Evolutionary conservation across 2,888 invertebrate species (phyloP), one percentile per base, ranked within the genome.

Genomic region (Blomia tropicalis): DNA sequence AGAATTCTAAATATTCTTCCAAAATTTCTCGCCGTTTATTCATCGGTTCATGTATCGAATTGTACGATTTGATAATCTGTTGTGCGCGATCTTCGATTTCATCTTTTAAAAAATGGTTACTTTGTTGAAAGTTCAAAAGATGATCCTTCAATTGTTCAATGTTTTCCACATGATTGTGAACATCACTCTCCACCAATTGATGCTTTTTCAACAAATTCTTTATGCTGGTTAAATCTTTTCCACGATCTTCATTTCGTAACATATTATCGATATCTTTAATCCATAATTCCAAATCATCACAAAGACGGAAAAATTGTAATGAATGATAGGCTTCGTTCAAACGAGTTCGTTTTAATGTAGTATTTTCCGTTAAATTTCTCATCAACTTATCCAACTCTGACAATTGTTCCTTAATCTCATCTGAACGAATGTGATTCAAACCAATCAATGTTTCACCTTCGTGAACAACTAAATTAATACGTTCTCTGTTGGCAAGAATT

Each of bases 241-340:
- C 95, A 69, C 82, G 82, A 71, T 86, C 85, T 68, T 82, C 82
- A 0, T 83, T 83, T 67, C 80, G 79, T 43, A 87, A 74, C 68
- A 86, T 85, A 19, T 78, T 77, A 74, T 90, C 89, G 0, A 84
- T 79, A 63, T 92, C 92, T 69, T 89, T 89, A 74, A 93, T 83
- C 93, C 95, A 96, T 17, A 82, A 78, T 70, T 88, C 86, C 72
- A 95, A 84, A 75, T 96, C 95, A 70, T 93, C 93, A 61, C 95
- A 76, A 1, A 85, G 86, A 4, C 93, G 81, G 67, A 85, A 83
- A 73, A 89, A 92, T 53, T 88, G 79, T 17, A 91, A 74, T 0
- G 91, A 92, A 74, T 74, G 87, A 74, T 91, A 87, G 0, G 93
- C 91, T 72, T 93, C 89, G 68, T 85, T 83, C 0, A 95, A 77